Evolutionary conservation across 53 echinoderm and acorn worm genomes (phyloP), one percentile per base, ranked within the genome.

Genomic region (Zoroaster sp.): DNA sequence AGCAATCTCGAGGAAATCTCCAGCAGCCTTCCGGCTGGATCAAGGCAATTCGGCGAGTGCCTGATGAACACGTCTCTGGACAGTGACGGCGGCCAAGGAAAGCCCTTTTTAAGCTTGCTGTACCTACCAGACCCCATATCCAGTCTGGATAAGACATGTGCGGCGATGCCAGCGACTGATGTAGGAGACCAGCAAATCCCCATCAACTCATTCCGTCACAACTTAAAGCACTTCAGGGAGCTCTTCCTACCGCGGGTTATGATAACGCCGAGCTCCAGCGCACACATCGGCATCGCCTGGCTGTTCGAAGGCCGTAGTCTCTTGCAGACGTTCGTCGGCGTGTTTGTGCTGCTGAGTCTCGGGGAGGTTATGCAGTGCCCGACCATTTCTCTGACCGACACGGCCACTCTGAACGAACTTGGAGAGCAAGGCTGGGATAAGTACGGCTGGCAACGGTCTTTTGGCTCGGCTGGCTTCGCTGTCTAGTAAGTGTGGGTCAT

Each of bases 401-500:
- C 93, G 8, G 90, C 93, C 7, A 87, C 93, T 3, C 78, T 93
- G 41, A 87, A 93, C 2, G 52, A 74, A 12, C 78, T 93, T 17
- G 93, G 90, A n/a, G 86, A 80, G 17, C 38, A 40, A 44, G 44
- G 33, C 33, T 73, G 87, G 39, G 87, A 66, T 31, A 46, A 72
- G 17, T 90, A 93, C 52, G 93, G 90, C 0, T 90, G 93, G 93
- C 93, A 93, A 35, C 35, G 82, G 39, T 90, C 93, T 0, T 93
- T 93, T 23, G 93, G 93, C 12, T 90, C 90, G 1, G 93, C 93
- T 0, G 90, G 90, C 40, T 93, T 87, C 35, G 90, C 93, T 9
- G 35, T 90, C 35, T 93, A 93, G 93, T 93, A 42, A 93, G 93
- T 93, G 28, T 1, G 23, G 37, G 46, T 43, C 45, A 14, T 1